Conservation (phyloP, 2,888 invertebrate genomes). For the Ligdia adustata region DNA sequence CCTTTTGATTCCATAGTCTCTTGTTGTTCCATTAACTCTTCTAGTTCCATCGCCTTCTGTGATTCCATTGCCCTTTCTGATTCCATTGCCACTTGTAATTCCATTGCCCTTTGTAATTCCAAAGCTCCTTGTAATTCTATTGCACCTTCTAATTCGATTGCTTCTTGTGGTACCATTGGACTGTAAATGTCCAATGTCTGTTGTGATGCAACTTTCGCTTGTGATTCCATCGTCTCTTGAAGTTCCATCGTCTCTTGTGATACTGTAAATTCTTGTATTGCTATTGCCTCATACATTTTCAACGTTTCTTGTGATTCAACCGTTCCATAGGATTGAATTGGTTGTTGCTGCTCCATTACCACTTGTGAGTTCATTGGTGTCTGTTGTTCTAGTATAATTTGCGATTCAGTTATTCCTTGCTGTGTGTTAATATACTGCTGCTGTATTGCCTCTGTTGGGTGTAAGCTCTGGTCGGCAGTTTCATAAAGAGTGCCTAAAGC, state of each 20-base stretch:
- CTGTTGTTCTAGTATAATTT: no score
- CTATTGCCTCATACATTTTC: no score
- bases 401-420: no score
- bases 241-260: not conserved
- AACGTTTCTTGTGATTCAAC: not conserved
- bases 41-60: not conserved
- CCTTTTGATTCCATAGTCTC: not conserved
- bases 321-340: no score
- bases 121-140: not conserved
- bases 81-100: not conserved
- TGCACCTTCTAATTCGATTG: not conserved
- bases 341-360: no score
- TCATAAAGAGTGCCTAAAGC: not conserved
- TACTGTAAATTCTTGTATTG: no score
- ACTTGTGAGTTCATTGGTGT: no score
- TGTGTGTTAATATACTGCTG: no score
- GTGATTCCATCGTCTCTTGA: not conserved
- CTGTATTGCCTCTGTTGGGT: no score
- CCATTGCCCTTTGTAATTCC: not conserved
- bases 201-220: not conserved
- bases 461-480: not conserved
- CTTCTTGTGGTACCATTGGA: not conserved
- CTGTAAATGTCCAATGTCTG: not conserved
- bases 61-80: not conserved
- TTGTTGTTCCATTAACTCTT: not conserved